Percentiles rank a stretch among this genome's conserved stretches.
phyloP scores from a whole-genome alignment of 2,888 invertebrate genomes.

The Uloborus plumipes region DNA sequence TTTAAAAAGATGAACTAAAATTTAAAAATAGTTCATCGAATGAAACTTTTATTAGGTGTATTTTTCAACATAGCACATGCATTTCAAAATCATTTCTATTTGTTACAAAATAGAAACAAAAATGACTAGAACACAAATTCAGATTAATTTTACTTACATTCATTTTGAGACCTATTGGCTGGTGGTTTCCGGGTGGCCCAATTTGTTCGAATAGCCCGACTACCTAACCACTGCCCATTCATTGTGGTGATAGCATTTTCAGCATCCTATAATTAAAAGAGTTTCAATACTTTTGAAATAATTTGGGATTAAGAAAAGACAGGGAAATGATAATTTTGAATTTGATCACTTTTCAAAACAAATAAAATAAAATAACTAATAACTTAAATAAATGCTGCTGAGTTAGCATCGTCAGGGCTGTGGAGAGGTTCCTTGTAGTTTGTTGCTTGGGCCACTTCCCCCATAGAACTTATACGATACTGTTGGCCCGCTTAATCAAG shows the following conservation, averaged over 20 bases:
- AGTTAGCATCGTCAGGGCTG: too few relatives aligned
- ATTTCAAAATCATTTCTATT: not conserved
- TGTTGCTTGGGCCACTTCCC: too few relatives aligned
- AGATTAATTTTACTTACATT: slow-evolving; percentile 74
- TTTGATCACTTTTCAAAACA: too few relatives aligned
- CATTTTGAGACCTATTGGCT: slow-evolving; percentile 75
- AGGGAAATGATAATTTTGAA: too few relatives aligned
- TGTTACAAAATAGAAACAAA: not conserved
- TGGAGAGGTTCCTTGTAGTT: too few relatives aligned
- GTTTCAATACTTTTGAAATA: not conserved
- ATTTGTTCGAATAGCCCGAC: slow-evolving; percentile 96
- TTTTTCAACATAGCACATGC: not conserved
- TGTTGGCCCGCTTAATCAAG: too few relatives aligned
- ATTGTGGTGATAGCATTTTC: slow-evolving; percentile 97
- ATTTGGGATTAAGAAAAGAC: too few relatives aligned
- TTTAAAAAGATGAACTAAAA: slow-evolving; percentile 62
- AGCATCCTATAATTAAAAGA: slow-evolving; percentile 79
- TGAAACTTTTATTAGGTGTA: not conserved
- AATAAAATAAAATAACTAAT: too few relatives aligned
- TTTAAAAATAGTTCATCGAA: not conserved
- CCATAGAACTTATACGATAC: too few relatives aligned
- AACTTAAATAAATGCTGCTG: too few relatives aligned
- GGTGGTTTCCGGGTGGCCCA: slow-evolving; percentile 98
- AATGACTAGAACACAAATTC: not conserved
- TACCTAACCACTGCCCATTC: slow-evolving; percentile 99